A percentile compares a stretch with the other conserved stretches of the same genome.
These are phyloP conservation scores for Calameuta idolon DNA, from an alignment of 2,888 invertebrate genomes.

Conservation along the genomic window DNA sequence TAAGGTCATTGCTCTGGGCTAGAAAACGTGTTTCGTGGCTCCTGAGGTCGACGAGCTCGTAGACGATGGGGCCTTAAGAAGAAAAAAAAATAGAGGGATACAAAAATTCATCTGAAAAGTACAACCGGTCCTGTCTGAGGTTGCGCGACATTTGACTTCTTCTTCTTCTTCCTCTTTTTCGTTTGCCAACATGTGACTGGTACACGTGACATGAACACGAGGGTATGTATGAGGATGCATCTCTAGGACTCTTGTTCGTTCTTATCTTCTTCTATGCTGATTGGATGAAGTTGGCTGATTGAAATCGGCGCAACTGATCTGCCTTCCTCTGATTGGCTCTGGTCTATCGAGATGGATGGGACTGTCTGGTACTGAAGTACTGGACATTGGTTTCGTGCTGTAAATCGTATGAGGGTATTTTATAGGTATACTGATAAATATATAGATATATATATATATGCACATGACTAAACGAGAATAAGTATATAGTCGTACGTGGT, in stretches of 20 bases:
- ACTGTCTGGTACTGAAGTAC: background rate
- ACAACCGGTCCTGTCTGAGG: slow-evolving; percentile 5
- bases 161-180: background rate
- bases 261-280: background rate
- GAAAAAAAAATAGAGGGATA: background rate
- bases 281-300: background rate
- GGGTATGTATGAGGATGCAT: background rate
- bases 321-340: background rate
- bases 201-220: background rate
- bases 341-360: background rate
- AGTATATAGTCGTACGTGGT: background rate
- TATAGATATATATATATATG: background rate
- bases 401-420: background rate
- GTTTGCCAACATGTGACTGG: background rate
- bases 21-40: background rate
- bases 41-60: background rate
- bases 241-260: background rate
- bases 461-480: background rate
- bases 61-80: background rate
- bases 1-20: background rate
- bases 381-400: background rate
- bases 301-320: background rate
- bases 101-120: slow-evolving; percentile 5
- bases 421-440: background rate
- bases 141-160: slow-evolving; percentile 9